These are phyloP conservation scores for Catharus ustulatus DNA, from an alignment of 2,797 vertebrate species.

Conservation along the genomic window DNA sequence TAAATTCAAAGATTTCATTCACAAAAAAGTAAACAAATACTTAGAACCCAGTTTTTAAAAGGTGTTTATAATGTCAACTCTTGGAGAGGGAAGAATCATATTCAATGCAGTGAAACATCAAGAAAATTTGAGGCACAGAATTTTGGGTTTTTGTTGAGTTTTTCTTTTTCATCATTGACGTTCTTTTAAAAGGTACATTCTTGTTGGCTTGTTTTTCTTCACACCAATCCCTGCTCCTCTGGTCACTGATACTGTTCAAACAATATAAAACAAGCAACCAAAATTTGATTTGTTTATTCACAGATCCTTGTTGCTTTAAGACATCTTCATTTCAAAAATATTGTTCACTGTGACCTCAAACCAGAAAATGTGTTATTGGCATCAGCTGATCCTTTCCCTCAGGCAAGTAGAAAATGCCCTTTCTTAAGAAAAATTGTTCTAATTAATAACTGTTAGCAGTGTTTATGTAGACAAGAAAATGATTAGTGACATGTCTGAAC, in stretches of 20 bases:
- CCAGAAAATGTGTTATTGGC: slow-evolving; percentile 95
- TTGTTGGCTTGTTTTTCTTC: background rate
- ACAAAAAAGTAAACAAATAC: background rate
- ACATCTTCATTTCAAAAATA: slow-evolving; percentile 98
- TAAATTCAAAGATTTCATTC: background rate
- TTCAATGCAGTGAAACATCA: background rate
- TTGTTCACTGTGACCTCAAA: slow-evolving; percentile 97
- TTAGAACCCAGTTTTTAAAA: background rate
- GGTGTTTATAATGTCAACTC: background rate
- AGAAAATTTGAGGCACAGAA: background rate
- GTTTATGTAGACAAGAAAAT: background rate
- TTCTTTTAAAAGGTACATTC: background rate
- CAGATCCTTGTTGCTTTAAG: slow-evolving; percentile 94
- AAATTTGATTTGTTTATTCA: slow-evolving; percentile 52
- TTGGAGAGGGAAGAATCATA: background rate
- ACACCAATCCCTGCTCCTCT: background rate
- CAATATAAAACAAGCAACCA: background rate
- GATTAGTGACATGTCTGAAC: background rate
- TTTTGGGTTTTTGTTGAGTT: background rate
- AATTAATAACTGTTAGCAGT: background rate
- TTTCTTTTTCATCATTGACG: background rate
- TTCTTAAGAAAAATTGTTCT: background rate
- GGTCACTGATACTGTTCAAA: background rate
- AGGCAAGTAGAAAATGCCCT: slow-evolving; percentile 79
- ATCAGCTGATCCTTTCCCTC: slow-evolving; percentile 92